Conservation (phyloP, 2,797 vertebrate genomes). For the Dipus sagitta region DNA sequence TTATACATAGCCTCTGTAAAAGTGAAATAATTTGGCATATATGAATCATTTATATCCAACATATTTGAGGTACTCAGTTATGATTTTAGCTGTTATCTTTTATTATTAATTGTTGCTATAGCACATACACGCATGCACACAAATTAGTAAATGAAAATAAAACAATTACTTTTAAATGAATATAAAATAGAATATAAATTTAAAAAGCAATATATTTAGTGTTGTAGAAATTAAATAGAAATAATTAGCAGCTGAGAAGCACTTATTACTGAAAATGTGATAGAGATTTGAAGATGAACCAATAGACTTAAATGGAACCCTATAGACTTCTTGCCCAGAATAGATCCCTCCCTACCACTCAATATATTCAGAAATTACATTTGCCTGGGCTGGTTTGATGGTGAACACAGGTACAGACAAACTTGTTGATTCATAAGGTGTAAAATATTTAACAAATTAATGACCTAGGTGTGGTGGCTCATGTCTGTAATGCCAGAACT, state of each 20-base stretch:
- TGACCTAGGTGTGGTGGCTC: not conserved
- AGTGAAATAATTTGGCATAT: not conserved
- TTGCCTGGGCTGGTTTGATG: not conserved
- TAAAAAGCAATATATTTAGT: not conserved
- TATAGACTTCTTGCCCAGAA: not conserved
- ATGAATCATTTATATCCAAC: not conserved
- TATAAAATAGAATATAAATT: not conserved
- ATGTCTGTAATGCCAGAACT: too few relatives aligned
- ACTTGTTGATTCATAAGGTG: not conserved
- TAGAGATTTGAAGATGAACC: not conserved
- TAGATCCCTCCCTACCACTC: not conserved
- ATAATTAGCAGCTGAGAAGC: not conserved
- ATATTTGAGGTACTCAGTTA: not conserved
- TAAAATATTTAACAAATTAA: not conserved
- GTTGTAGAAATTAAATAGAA: not conserved
- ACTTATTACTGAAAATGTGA: not conserved
- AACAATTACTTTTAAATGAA: not conserved
- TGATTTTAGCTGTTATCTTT: not conserved
- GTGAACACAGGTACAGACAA: not conserved
- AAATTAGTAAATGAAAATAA: not conserved
- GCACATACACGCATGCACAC: too few relatives aligned
- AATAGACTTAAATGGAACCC: not conserved
- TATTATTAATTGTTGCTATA: not conserved
- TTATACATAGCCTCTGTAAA: not conserved
- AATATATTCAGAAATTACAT: not conserved